Evolutionary conservation across 2,113 vertebrate species (phyloP).

Genomic region (Oryzias curvinotus): DNA sequence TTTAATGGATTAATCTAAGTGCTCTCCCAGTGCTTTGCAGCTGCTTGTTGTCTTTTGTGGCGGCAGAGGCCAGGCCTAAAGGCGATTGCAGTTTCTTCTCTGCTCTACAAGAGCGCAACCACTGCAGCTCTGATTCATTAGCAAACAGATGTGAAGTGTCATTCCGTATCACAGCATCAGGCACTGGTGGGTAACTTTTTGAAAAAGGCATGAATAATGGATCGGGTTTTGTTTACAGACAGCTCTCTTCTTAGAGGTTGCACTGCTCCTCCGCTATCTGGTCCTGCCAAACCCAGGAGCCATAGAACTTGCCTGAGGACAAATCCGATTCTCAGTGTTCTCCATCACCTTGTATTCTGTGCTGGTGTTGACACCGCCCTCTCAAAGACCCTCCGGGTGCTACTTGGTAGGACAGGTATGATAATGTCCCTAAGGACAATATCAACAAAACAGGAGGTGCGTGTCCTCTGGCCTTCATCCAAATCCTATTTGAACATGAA

Average conservation of each 20-base stretch:
- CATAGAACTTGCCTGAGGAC: slow-evolving; percentile 37
- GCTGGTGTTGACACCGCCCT: slow-evolving; percentile 39
- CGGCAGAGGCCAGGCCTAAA: slow-evolving; percentile 46
- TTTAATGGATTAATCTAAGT: slow-evolving; percentile 66
- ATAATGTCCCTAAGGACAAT: slow-evolving; percentile 55
- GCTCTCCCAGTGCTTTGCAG: slow-evolving; percentile 59
- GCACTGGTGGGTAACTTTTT: slow-evolving; percentile 38
- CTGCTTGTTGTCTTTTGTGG: slow-evolving; percentile 64
- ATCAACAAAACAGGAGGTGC: slow-evolving; percentile 30
- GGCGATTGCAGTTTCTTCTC: slow-evolving; percentile 19
- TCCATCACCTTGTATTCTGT: slow-evolving; percentile 57
- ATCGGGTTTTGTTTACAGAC: slow-evolving; percentile 58
- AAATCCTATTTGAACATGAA: slow-evolving; percentile 47
- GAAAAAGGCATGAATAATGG: slow-evolving; percentile 58
- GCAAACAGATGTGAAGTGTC: slow-evolving; percentile 59
- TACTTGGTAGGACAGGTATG: slow-evolving; percentile 20
- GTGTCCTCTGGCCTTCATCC: slow-evolving; percentile 55
- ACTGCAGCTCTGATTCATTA: slow-evolving; percentile 53
- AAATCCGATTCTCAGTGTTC: slow-evolving; percentile 34
- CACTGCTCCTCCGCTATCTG: slow-evolving; percentile 36
- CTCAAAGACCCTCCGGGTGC: slow-evolving; percentile 24
- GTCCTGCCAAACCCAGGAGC: slow-evolving; percentile 25
- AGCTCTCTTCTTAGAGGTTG: slow-evolving; percentile 41
- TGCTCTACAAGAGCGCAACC: slow-evolving; percentile 25
- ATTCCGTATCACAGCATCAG: slow-evolving; percentile 47